Evolutionary conservation across 2,113 vertebrate genomes (phyloP).

Genomic region (Castor canadensis): DNA sequence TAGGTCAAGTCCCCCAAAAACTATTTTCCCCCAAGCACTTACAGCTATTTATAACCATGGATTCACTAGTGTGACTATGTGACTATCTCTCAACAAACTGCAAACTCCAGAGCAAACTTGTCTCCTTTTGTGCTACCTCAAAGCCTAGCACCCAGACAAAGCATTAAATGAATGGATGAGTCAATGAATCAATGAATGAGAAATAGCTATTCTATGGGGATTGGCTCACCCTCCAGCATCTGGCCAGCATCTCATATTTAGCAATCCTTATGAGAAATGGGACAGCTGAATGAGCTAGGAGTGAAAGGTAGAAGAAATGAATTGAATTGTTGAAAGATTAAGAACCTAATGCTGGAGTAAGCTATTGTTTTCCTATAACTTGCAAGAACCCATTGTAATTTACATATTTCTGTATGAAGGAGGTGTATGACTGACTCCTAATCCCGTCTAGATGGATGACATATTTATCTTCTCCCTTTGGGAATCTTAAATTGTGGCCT

Average conservation of each 20-base stretch:
- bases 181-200: background rate
- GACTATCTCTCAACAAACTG: background rate
- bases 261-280: background rate
- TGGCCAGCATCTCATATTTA: background rate
- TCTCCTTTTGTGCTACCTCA: background rate
- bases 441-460: slow-evolving; percentile 11
- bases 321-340: slow-evolving; percentile 28
- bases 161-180: background rate
- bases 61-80: background rate
- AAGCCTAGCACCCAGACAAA: background rate
- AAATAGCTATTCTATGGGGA: background rate
- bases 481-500: background rate
- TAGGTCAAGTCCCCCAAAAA: background rate
- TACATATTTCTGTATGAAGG: slow-evolving; percentile 34
- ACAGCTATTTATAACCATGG: background rate
- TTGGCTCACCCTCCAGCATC: background rate
- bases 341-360: slow-evolving; percentile 8
- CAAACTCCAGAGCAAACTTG: background rate
- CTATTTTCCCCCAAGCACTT: background rate
- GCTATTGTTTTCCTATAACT: slow-evolving; percentile 18
- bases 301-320: slow-evolving; percentile 37
- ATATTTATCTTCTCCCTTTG: background rate
- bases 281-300: slow-evolving; percentile 33
- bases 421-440: slow-evolving; percentile 47
- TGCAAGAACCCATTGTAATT: slow-evolving; percentile 27